These are phyloP conservation scores for Pseudanteris insignis DNA, from an alignment of 2,888 invertebrate genomes.

Conservation along the genomic window DNA sequence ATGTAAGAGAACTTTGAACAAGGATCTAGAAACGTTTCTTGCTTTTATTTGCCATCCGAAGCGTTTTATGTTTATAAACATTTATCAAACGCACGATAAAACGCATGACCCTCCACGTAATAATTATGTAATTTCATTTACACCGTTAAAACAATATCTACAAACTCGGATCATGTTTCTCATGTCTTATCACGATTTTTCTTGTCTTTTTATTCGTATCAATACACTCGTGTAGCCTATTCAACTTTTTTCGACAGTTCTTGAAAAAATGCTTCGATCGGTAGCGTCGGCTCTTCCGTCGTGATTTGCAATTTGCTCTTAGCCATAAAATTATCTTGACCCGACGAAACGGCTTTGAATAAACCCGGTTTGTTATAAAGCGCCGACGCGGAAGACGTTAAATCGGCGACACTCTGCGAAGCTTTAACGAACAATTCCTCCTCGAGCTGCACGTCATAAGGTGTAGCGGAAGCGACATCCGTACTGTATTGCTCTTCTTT, in stretches of 20 bases:
- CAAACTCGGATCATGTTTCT: constrained; percentile 28
- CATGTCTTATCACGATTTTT: constrained; percentile 18
- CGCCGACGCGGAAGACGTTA: constrained; percentile 78
- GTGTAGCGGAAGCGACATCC: constrained; percentile 20
- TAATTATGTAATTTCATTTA: constrained; percentile 34
- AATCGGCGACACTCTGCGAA: constrained; percentile 77
- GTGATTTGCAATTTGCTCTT: constrained; percentile 78
- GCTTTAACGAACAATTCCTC: constrained; percentile 61
- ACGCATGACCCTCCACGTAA: constrained; percentile 17
- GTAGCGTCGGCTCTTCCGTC: constrained; percentile 81
- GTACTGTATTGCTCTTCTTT: constrained; percentile 6
- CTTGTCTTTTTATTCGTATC: constrained; percentile 13
- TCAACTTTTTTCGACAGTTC: constrained; percentile 73
- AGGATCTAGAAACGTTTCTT: constrained; percentile 10
- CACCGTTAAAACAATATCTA: constrained; percentile 22
- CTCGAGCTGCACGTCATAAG: constrained; percentile 50
- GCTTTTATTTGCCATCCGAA: too few relatives aligned
- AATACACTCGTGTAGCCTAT: constrained; percentile 44
- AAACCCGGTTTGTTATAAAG: constrained; percentile 77
- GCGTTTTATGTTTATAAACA: constrained; percentile 27
- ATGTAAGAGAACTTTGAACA: constrained; percentile 15
- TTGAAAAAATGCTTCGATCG: constrained; percentile 83
- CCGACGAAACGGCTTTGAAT: constrained; percentile 75
- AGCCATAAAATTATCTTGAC: constrained; percentile 71
- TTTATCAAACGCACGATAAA: constrained; percentile 12